These are phyloP conservation scores for Nyctereutes procyonoides DNA, from an alignment of 2,113 vertebrate species.

Conservation along the genomic window DNA sequence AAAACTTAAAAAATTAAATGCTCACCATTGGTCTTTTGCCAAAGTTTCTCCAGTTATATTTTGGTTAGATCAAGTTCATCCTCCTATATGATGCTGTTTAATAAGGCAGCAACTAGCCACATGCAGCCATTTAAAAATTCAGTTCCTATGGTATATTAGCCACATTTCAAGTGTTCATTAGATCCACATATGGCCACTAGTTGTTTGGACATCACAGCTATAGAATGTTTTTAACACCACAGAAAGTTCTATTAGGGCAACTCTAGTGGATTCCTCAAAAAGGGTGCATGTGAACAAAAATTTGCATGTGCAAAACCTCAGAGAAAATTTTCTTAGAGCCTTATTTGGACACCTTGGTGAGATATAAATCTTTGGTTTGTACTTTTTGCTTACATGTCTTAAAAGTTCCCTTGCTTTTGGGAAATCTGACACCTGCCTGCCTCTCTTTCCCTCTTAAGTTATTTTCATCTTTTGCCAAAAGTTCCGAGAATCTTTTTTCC, in stretches of 20 bases:
- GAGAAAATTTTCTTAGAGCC: background rate
- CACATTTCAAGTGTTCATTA: background rate
- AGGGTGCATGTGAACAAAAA: background rate
- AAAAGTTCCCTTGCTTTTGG: background rate
- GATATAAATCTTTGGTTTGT: background rate
- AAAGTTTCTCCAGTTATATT: background rate
- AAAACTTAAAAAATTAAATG: slow-evolving; percentile 27
- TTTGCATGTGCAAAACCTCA: background rate
- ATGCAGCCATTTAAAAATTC: background rate
- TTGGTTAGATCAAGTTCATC: background rate
- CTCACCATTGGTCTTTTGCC: background rate
- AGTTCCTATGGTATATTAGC: background rate
- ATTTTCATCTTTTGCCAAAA: slow-evolving; percentile 11
- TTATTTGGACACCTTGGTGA: background rate
- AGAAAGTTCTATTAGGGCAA: background rate
- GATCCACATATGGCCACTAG: background rate
- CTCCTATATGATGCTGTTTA: background rate
- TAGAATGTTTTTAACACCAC: background rate
- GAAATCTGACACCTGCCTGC: background rate
- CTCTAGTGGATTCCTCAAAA: background rate
- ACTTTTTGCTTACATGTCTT: background rate
- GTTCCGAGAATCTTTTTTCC: background rate
- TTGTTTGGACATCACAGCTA: background rate
- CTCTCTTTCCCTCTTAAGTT: background rate
- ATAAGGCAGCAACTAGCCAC: background rate